A percentile compares a stretch with the other conserved stretches of the same genome.
Conservation (phyloP, 35 echinoderm and acorn worm genomes). For the Antedon bifida region DNA sequence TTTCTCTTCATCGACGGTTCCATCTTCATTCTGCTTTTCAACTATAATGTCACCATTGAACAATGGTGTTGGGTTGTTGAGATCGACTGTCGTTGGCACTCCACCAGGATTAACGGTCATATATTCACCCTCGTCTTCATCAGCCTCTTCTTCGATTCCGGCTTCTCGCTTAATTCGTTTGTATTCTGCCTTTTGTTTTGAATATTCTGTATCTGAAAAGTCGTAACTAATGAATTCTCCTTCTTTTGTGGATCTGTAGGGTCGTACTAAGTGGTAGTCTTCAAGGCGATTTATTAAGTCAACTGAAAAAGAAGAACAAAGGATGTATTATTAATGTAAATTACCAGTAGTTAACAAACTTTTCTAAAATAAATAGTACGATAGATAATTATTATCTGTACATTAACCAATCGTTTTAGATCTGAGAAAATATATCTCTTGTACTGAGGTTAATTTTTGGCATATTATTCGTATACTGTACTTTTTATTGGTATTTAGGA, state of each 20-base stretch:
- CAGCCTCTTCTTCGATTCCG: background rate
- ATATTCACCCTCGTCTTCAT: background rate
- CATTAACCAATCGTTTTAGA: too few relatives aligned
- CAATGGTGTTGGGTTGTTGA: background rate
- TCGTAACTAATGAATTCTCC: background rate
- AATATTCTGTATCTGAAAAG: background rate
- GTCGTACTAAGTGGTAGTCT: background rate
- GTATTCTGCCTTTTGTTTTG: background rate
- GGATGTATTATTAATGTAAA: too few relatives aligned
- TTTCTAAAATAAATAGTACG: too few relatives aligned
- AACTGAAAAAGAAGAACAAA: background rate
- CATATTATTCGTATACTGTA: too few relatives aligned
- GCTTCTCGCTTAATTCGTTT: background rate
- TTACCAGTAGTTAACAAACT: background rate
- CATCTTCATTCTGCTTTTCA: background rate
- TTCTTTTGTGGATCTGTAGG: background rate
- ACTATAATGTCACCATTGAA: background rate
- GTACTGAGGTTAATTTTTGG: too few relatives aligned
- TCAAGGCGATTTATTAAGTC: background rate
- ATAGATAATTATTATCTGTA: too few relatives aligned
- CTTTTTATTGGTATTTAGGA: too few relatives aligned
- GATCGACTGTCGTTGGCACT: background rate
- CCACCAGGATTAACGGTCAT: background rate
- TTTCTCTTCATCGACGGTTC: too few relatives aligned
- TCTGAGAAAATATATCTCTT: too few relatives aligned